A percentile compares a stretch with the other conserved stretches of the same genome.
Evolutionary conservation across 2,797 vertebrate species (phyloP).

Genomic region (Megaceryle alcyon): DNA sequence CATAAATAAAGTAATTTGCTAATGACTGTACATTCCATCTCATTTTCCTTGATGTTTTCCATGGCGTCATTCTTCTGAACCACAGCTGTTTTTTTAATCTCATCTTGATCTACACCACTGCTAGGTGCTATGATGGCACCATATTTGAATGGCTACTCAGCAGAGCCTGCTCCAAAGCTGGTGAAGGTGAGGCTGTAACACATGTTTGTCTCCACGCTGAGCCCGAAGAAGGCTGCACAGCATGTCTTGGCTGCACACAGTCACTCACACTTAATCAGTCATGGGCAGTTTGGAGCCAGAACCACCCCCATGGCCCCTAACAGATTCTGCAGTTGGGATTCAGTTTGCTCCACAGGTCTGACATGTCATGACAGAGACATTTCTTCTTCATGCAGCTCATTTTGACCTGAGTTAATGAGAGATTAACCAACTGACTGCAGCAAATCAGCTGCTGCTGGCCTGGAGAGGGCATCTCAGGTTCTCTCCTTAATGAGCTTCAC

Average conservation of each 20-base stretch:
- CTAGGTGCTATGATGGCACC: background rate
- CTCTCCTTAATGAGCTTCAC: background rate
- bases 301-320: background rate
- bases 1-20: constrained; percentile 47
- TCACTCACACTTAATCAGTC: background rate
- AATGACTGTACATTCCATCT: constrained; percentile 48
- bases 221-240: background rate
- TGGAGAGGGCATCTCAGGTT: constrained; percentile 10
- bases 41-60: constrained; percentile 53
- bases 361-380: constrained; percentile 1
- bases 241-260: background rate
- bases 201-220: background rate
- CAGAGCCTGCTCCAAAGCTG: background rate
- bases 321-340: constrained; percentile 2
- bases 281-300: background rate
- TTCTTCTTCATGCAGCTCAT: background rate
- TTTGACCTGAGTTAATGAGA: constrained; percentile 36
- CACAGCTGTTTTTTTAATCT: constrained; percentile 47
- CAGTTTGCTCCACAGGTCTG: constrained; percentile 16
- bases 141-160: constrained; percentile 12
- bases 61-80: constrained; percentile 43
- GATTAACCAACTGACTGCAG: constrained; percentile 1
- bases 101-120: constrained; percentile 20
- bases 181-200: background rate
- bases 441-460: background rate